phyloP scores from a whole-genome alignment of 2,888 invertebrate genomes.

The Cancer borealis region DNA sequence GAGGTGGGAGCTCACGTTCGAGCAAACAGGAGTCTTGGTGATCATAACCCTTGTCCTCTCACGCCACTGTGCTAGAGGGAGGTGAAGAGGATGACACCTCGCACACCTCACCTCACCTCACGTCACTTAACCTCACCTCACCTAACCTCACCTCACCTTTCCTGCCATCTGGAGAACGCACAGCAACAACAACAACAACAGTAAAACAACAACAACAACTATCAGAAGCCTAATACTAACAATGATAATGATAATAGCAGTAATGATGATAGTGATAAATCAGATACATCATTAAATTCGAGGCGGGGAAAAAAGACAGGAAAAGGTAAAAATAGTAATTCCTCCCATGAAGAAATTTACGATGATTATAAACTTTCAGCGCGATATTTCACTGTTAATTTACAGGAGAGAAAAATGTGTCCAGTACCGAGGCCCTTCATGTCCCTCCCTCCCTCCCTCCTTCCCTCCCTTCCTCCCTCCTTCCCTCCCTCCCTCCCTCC shows the following conservation, averaged over 20 bases:
- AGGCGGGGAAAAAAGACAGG: background rate
- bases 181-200: no score
- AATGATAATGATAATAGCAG: background rate
- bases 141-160: no score
- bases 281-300: background rate
- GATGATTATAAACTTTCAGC: conserved; percentile 40
- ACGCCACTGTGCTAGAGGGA: no score
- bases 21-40: no score
- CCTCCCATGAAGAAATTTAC: conserved; percentile 40
- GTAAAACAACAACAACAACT: background rate
- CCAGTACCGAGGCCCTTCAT: background rate
- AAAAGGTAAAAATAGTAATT: conserved; percentile 6
- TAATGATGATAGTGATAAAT: background rate
- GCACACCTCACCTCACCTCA: no score
- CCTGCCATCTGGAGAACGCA: no score
- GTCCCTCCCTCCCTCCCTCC: background rate
- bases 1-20: no score
- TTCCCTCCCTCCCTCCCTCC: background rate
- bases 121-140: no score
- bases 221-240: background rate
- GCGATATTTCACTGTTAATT: conserved; percentile 24
- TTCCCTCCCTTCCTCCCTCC: background rate
- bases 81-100: no score
- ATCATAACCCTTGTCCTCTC: no score
- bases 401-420: conserved; percentile 17